phyloP scores from a whole-genome alignment of 53 echinoderm and acorn worm species.

The Echinometra lucunter region DNA sequence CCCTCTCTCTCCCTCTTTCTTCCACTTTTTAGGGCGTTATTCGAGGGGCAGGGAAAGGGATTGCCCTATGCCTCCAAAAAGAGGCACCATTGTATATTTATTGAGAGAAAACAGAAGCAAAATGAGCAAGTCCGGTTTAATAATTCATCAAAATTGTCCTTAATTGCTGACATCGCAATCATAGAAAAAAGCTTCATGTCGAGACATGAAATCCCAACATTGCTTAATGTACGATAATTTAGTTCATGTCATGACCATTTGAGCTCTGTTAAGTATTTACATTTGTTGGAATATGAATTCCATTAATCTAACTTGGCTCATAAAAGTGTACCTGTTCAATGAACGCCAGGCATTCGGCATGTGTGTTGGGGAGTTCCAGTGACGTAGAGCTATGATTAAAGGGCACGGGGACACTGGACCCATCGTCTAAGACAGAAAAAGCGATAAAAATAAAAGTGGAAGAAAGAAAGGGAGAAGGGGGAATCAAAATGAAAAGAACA shows the following conservation, averaged over 20 bases:
- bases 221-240: not conserved
- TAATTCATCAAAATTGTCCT: not conserved
- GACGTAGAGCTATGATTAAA: not conserved
- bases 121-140: not conserved
- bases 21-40: no score
- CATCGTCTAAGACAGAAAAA: no score
- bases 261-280: not conserved
- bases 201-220: not conserved
- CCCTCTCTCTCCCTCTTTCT: no score
- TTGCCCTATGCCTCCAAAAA: no score
- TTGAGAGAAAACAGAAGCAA: not conserved
- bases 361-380: not conserved
- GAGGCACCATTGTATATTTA: no score
- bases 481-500: no score
- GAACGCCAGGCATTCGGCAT: not conserved
- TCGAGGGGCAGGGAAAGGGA: no score
- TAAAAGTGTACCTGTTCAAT: not conserved
- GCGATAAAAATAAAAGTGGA: no score
- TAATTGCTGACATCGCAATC: not conserved
- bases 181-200: not conserved
- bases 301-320: not conserved
- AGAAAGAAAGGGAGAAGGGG: no score
- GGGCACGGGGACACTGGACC: not conserved
- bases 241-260: not conserved
- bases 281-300: not conserved